Evolutionary conservation across 2,888 invertebrate species (phyloP), one percentile per base, ranked within the genome.

Genomic region (Epinotia nisella): DNA sequence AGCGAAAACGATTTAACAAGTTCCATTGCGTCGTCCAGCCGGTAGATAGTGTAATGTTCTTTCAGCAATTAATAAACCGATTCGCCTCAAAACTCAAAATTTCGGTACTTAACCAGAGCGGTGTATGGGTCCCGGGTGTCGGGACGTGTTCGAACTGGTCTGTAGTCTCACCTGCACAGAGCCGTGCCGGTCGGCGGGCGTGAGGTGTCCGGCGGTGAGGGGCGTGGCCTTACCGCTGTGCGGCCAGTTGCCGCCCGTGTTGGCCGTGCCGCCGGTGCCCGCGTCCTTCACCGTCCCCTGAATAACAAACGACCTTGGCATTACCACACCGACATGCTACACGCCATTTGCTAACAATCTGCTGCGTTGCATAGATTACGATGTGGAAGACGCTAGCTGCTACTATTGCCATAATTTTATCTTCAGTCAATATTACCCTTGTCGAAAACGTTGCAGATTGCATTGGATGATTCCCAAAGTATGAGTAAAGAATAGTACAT

Each of bases 151-250:
- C 9, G 9, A 35, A 35, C 35, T 9, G 7, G 24, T 49, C 1
- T 1, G 60, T 41, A 15, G 10, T 13, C 74, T 76, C 94, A 98
- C 98, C 97, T 98, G 98, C 83, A 99, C 98, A 87, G 98, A 99
- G 92, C 98, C 99, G 91, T 98, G 98, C 94, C 98, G 96, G 94
- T 98, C 98, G 82, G 98, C 98, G 83, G 98, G 98, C 83, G 98
- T 98, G 88, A 98, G 95, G 91, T 97, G 97, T 1, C 93, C 98
- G 82, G 97, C 94, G 83, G 96, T 96, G 88, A 96, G 96, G 85
- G 97, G 97, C 85, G 96, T 96, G 83, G 97, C 96, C 92, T 97
- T 97, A 74, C 94, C 94, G 85, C 97, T 96, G 96, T 97, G 97
- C 82, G 97, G 96, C 94, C 96, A 96, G 87, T 95, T 95, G 89